These are phyloP conservation scores for Zaprionus davidi DNA, from an alignment of 1,140 invertebrate species.

Conservation along the genomic window DNA sequence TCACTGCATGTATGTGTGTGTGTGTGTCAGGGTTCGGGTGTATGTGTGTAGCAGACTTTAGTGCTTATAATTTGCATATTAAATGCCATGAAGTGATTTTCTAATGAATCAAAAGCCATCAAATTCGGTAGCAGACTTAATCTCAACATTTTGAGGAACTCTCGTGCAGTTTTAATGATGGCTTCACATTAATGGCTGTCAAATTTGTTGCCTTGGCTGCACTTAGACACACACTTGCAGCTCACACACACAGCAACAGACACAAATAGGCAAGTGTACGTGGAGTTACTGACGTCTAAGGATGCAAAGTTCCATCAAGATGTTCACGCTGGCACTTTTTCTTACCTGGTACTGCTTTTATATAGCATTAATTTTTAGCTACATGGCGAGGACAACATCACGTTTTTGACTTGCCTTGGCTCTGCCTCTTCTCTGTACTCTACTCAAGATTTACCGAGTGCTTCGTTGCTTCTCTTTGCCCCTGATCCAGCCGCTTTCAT, in stretches of 20 bases:
- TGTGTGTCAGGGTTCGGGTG: neutral
- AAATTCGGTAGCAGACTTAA: conserved; percentile 59
- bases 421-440: conserved; percentile 11
- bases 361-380: conserved; percentile 40
- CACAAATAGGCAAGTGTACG: conserved; percentile 5
- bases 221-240: conserved; percentile 52
- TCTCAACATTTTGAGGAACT: conserved; percentile 33
- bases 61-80: conserved; percentile 75
- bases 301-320: conserved; percentile 46
- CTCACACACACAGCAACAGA: neutral
- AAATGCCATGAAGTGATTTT: conserved; percentile 77
- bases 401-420: conserved; percentile 27
- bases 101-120: conserved; percentile 79
- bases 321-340: conserved; percentile 12
- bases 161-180: conserved; percentile 76
- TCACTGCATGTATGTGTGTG: neutral
- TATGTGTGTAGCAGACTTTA: conserved; percentile 22
- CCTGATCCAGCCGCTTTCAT: neutral
- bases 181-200: conserved; percentile 74
- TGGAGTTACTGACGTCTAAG: conserved; percentile 28
- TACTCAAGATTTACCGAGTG: conserved; percentile 23
- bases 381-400: conserved; percentile 31
- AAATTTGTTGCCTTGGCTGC: conserved; percentile 71
- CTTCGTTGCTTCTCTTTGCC: neutral
- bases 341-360: conserved; percentile 40